Evolutionary conservation across 2,888 invertebrate species (phyloP), one percentile per base, ranked within the genome.

Genomic region (Ceratothoa steindachneri): DNA sequence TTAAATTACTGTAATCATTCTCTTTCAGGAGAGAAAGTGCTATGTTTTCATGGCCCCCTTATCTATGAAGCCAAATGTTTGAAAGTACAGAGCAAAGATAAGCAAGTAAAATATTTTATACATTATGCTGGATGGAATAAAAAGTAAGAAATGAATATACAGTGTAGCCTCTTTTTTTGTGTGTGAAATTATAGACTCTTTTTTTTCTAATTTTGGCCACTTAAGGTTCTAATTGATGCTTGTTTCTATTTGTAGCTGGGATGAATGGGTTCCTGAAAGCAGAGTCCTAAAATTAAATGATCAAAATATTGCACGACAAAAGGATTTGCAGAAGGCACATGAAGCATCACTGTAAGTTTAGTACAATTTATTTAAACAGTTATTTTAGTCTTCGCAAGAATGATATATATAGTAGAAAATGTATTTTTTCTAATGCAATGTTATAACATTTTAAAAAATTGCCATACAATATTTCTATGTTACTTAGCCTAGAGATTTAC

Each of bases 51-150:
- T 85, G 97, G 97, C 0, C 96, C 96, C 1, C 87, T 97, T 30
- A 92, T 97, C 81, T 97, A 97, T 84, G 97, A 97, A 87, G 97
- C 96, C 51, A 97, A 97, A 89, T 95, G 95, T 83, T 87, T 97
- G 29, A 94, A 93, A 85, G 89, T 90, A 71, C 87, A 91, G 80
- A 89, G 90, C 1, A 93, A 93, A 84, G 94, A 95, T 81, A 94
- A 94, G 84, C 90, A 91, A 84, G 88, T 93, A 5, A 90, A 93
- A 83, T 97, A 97, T 85, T 90, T 93, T 76, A 95, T 97, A 80
- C 97, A 97, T 85, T 97, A 97, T 84, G 95, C 95, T 81, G 97
- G 97, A 1, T 97, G 97, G 97, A 97, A 95, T 84, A 97, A 97
- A 87, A 97, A 94, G 95, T 96, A 87, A 82, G 83, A 30, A 81